Percentiles rank a stretch among this genome's conserved stretches.
phyloP scores from a whole-genome alignment of 2,888 invertebrate species.

The Drosophila engyochracea region DNA sequence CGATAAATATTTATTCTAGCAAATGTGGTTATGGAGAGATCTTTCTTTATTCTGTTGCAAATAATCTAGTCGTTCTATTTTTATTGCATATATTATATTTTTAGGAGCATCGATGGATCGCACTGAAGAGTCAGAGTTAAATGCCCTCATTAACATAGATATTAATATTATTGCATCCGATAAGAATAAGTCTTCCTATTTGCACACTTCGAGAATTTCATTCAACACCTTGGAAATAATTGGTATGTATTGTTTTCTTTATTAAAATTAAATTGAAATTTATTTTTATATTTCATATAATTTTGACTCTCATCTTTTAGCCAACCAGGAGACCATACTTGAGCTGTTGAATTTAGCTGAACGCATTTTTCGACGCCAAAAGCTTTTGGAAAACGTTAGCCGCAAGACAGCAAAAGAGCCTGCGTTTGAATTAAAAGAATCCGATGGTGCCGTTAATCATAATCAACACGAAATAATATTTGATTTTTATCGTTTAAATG shows the following conservation, averaged over 20 bases:
- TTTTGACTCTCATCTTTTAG: slow-evolving; percentile 85
- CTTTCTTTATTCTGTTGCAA: background rate
- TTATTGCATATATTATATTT: background rate
- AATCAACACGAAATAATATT: slow-evolving; percentile 93
- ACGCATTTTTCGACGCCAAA: slow-evolving; percentile 88
- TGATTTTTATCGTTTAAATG: slow-evolving; percentile 96
- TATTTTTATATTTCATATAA: too few species aligned
- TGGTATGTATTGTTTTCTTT: slow-evolving; percentile 86
- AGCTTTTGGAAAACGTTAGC: slow-evolving; percentile 50
- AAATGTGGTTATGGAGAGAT: background rate
- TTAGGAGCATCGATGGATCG: slow-evolving; percentile 30
- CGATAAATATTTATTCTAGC: background rate
- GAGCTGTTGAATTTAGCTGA: slow-evolving; percentile 96
- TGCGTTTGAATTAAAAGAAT: slow-evolving; percentile 39
- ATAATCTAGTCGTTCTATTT: background rate
- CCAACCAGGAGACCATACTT: slow-evolving; percentile 97
- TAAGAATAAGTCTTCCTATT: slow-evolving; percentile 85
- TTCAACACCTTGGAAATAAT: slow-evolving; percentile 98
- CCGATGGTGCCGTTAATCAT: slow-evolving; percentile 77
- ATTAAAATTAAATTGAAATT: background rate
- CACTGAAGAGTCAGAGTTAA: slow-evolving; percentile 86
- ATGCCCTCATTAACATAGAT: slow-evolving; percentile 93
- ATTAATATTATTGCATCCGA: slow-evolving; percentile 88
- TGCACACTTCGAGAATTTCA: slow-evolving; percentile 93
- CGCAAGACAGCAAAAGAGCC: slow-evolving; percentile 15